Evolutionary conservation across 2,113 vertebrate species (phyloP).

Genomic region (Oxyura jamaicensis): DNA sequence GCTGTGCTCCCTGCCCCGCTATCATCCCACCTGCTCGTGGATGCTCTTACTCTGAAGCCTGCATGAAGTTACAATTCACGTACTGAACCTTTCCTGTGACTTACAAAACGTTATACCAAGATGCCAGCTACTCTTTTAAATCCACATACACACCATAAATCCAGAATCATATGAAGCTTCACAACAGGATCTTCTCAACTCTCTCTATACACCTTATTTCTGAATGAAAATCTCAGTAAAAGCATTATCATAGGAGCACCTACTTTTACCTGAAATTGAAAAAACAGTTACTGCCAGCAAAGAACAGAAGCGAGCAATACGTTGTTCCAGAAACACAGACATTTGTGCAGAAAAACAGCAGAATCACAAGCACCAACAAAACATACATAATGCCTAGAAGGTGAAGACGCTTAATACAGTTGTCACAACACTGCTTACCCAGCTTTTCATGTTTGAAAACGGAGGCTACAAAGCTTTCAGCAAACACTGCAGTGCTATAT

Average conservation of each 20-base stretch:
- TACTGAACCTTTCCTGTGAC: neutral
- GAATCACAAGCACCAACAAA: neutral
- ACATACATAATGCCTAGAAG: neutral
- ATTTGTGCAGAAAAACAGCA: neutral
- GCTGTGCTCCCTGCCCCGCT: neutral
- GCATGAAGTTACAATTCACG: accelerated
- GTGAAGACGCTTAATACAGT: accelerated
- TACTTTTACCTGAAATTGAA: neutral
- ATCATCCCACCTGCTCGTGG: accelerated
- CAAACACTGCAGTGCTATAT: neutral
- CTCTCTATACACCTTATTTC: accelerated
- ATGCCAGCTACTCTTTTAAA: neutral
- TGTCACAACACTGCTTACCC: neutral
- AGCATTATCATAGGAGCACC: neutral
- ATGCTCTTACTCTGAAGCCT: neutral
- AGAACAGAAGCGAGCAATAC: neutral
- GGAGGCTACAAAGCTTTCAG: neutral
- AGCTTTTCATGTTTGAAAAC: neutral
- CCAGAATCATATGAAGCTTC: neutral
- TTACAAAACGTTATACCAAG: neutral
- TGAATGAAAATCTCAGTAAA: neutral
- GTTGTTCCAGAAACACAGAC: neutral
- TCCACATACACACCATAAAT: neutral
- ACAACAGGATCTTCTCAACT: neutral
- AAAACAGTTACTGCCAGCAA: neutral